A percentile compares a stretch with the other conserved stretches of the same genome.
These are phyloP conservation scores for Polydrusus tereticollis DNA, from an alignment of 2,888 invertebrate species.

Conservation along the genomic window DNA sequence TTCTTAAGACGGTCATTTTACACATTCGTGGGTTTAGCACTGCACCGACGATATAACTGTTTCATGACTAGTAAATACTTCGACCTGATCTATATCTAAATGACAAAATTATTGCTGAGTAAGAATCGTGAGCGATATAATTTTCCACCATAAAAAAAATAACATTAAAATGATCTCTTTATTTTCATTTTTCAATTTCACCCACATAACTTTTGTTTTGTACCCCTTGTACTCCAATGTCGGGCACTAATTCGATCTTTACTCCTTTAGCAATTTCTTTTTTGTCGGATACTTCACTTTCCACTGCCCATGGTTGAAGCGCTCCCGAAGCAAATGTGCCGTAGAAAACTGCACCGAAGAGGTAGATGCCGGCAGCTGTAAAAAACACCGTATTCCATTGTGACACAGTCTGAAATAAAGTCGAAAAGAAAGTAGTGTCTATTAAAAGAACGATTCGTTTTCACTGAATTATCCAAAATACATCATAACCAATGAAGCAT, in stretches of 20 bases:
- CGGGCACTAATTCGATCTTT: background rate
- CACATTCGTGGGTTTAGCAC: too few relatives aligned
- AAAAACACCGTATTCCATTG: conserved; percentile 92
- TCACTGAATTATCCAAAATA: too few relatives aligned
- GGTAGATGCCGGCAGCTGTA: conserved; percentile 85
- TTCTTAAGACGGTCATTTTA: too few relatives aligned
- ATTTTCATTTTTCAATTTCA: conserved; percentile 2
- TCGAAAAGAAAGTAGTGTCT: background rate
- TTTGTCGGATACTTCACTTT: background rate
- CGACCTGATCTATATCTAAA: too few relatives aligned
- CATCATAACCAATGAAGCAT: too few relatives aligned
- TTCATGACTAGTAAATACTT: too few relatives aligned
- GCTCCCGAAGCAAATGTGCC: conserved; percentile 85
- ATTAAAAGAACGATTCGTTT: too few relatives aligned
- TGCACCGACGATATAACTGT: too few relatives aligned
- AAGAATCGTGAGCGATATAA: too few relatives aligned
- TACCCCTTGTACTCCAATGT: background rate
- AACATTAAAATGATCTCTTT: background rate
- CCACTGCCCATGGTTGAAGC: conserved; percentile 74
- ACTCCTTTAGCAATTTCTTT: background rate
- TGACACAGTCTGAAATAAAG: conserved; percentile 71
- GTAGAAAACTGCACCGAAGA: conserved; percentile 85
- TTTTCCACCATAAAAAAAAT: background rate
- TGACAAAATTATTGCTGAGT: too few relatives aligned
- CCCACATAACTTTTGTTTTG: conserved; percentile 8